A percentile compares a stretch with the other conserved stretches of the same genome.
Conservation (phyloP, 2,113 vertebrate species). For the Chloebia gouldiae region DNA sequence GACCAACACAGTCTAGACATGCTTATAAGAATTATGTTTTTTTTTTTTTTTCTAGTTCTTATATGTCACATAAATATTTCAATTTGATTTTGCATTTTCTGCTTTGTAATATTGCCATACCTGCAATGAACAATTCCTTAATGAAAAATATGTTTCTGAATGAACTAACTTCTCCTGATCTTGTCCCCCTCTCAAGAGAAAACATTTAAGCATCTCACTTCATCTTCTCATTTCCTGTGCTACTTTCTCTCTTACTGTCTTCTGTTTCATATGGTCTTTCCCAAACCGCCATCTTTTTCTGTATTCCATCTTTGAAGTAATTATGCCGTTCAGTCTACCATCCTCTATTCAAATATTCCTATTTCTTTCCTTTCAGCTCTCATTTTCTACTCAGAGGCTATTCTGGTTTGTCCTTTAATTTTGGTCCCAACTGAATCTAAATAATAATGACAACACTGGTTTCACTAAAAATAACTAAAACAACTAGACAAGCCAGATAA, state of each 20-base stretch:
- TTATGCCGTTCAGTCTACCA: neutral
- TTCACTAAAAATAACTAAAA: neutral
- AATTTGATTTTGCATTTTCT: neutral
- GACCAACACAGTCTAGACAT: neutral
- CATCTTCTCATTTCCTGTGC: neutral
- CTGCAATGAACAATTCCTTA: neutral
- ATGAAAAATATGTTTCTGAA: neutral
- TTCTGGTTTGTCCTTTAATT: neutral
- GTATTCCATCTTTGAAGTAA: neutral
- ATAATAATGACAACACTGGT: neutral
- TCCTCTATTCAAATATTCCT: neutral
- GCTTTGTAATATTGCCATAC: neutral
- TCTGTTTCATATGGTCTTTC: neutral
- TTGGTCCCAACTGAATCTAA: neutral
- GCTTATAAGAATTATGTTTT: accelerated
- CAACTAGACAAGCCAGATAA: neutral
- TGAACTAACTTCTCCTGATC: neutral
- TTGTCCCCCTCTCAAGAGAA: neutral
- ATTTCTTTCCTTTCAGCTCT: neutral
- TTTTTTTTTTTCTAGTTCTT: neutral
- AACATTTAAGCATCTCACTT: neutral
- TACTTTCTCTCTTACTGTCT: neutral
- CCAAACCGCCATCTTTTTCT: neutral
- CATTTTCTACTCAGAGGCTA: neutral
- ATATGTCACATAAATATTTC: neutral